Evolutionary conservation across 2,797 vertebrate genomes (phyloP).

Genomic region (Brotula barbata): DNA sequence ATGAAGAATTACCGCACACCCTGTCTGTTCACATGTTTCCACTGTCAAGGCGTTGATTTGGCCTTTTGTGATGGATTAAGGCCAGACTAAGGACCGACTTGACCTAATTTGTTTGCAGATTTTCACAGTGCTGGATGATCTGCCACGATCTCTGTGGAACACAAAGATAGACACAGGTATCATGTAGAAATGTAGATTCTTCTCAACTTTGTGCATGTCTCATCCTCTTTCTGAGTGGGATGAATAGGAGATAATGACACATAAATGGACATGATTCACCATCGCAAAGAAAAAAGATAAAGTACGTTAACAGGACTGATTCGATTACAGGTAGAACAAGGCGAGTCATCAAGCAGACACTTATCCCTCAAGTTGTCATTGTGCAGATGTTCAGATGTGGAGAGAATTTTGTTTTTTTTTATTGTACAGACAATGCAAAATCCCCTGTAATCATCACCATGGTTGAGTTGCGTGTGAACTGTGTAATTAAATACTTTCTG

Average conservation of each 20-base stretch:
- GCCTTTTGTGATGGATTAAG: conserved; percentile 40
- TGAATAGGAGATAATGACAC: conserved; percentile 60
- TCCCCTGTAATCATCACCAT: conserved; percentile 39
- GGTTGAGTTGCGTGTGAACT: conserved; percentile 54
- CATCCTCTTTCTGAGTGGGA: conserved; percentile 19
- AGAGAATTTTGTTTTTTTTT: conserved; percentile 20
- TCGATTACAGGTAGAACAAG: conserved; percentile 40
- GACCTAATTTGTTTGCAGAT: conserved; percentile 50
- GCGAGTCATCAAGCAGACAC: not conserved
- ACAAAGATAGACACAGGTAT: conserved; percentile 15
- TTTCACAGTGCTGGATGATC: conserved; percentile 20
- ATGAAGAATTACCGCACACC: conserved; percentile 25
- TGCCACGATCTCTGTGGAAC: conserved; percentile 36
- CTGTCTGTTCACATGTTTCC: conserved; percentile 56
- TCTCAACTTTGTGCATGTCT: conserved; percentile 15
- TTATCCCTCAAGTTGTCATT: not conserved
- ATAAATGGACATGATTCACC: conserved; percentile 43
- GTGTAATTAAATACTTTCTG: conserved; percentile 65
- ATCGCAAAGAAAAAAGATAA: conserved; percentile 28
- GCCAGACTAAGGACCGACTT: conserved; percentile 28
- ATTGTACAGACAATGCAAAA: conserved; percentile 30
- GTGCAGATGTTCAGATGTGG: not conserved
- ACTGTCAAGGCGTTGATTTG: conserved; percentile 56
- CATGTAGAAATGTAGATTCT: not conserved
- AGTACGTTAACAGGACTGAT: conserved; percentile 21